These are phyloP conservation scores for Drosophila niveifrons DNA, from an alignment of 2,888 invertebrate species.

Conservation along the genomic window DNA sequence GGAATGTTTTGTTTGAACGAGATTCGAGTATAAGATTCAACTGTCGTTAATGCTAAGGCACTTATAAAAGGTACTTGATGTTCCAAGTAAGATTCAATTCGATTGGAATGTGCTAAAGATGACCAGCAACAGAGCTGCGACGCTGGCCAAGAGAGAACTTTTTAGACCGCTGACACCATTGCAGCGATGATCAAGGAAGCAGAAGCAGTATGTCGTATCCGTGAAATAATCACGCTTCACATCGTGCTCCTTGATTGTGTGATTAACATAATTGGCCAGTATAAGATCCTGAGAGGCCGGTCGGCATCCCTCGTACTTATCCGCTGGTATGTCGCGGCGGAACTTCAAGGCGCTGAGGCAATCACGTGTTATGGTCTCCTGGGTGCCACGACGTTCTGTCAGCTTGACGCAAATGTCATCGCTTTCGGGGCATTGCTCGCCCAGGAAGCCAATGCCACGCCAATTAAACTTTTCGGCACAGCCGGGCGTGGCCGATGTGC, in stretches of 20 bases:
- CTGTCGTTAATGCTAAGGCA: conserved; percentile 59
- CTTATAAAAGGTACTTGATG: conserved; percentile 23
- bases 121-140: conserved; percentile 32
- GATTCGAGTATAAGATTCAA: conserved; percentile 60
- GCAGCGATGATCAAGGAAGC: conserved; percentile 95
- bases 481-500: conserved; percentile 95
- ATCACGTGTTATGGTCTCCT: conserved; percentile 92
- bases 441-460: conserved; percentile 90
- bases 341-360: conserved; percentile 93
- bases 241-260: conserved; percentile 93
- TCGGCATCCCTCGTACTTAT: conserved; percentile 96
- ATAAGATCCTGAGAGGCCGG: conserved; percentile 92
- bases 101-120: conserved; percentile 15
- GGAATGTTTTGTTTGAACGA: conserved; percentile 41
- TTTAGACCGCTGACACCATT: conserved; percentile 86
- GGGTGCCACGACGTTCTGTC: conserved; percentile 93
- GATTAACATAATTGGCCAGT: conserved; percentile 94
- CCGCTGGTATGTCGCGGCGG: conserved; percentile 95
- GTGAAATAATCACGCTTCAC: conserved; percentile 93
- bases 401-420: conserved; percentile 96
- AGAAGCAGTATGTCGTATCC: conserved; percentile 94
- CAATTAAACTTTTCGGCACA: conserved; percentile 94
- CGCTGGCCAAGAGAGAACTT: conserved; percentile 25
- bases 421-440: conserved; percentile 92
- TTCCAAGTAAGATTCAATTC: conserved; percentile 1